Evolutionary conservation across 2,113 vertebrate species (phyloP), one percentile per base, ranked within the genome.

Genomic region (Plecturocebus donacophilus): DNA sequence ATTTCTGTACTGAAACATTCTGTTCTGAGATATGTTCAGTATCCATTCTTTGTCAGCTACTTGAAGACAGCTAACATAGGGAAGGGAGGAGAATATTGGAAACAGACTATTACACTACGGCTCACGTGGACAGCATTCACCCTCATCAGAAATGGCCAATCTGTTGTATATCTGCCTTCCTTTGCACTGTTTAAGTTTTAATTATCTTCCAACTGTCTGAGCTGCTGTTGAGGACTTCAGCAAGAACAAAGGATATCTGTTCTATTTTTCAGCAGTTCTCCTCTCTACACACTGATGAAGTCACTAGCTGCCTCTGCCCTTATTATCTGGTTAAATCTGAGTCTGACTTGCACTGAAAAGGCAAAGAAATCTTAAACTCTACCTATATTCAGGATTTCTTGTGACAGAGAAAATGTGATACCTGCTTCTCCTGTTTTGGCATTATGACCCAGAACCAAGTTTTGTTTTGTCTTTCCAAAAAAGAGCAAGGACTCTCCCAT

Each of bases 171-270:
- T 94, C 85, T 96, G 96, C 92, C 96, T 95, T 95, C 66, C 66
- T 95, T 49, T 47, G 87, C 87, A 27, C 77, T 87, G 27, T 95
- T 98, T 94, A 97, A 96, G 93, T 97, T 98, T 97, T 98, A 98
- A 98, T 98, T 97, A 97, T 93, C 96, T 98, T 97, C 97, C 97
- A 93, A 76, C 97, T 97, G 96, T 88, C 94, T 97, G 83, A 95
- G 92, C 90, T 93, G 82, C 90, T 87, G 47, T 87, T 93, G 92
- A 96, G 90, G 95, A 42, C 97, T 81, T 92, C 85, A 13, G 90
- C 97, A 97, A 95, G 95, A 98, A 92, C 94, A 92, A 89, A 95
- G 80, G 71, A 71, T 49, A 70, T 85, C 82, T 84, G 42, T 68
- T 93, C 19, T 25, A 23, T 87, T 92, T 95, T 81, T 90, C 49